A percentile compares a stretch with the other conserved stretches of the same genome.
Conservation (phyloP, 1,140 invertebrate species). For the Neomicropteryx cornuta region DNA sequence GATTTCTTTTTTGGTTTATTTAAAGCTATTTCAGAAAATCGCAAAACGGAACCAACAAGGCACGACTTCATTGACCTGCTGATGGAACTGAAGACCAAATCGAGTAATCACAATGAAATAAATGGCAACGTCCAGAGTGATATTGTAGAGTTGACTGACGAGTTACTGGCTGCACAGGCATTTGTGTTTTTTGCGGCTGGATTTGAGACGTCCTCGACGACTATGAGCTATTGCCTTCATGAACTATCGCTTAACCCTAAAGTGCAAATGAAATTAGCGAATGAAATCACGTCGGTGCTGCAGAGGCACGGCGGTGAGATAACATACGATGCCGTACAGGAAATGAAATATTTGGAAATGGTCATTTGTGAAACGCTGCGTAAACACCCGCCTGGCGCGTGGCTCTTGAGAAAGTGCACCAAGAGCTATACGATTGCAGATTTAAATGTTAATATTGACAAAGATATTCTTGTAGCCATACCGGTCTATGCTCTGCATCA, state of each 20-base stretch:
- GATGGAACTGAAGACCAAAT: conserved; percentile 32
- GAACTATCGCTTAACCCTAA: conserved; percentile 42
- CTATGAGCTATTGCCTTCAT: conserved; percentile 40
- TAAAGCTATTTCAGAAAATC: conserved; percentile 27
- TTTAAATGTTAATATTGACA: conserved; percentile 34
- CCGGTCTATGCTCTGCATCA: conserved; percentile 51
- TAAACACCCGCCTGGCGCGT: conserved; percentile 51
- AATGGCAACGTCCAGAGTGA: conserved; percentile 21
- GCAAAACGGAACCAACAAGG: conserved; percentile 21
- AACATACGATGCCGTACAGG: conserved; percentile 28
- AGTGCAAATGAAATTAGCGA: conserved; percentile 38
- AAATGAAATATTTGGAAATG: conserved; percentile 50
- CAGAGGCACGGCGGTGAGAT: conserved; percentile 20
- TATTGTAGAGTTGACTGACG: conserved; percentile 27
- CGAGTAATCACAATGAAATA: too few relatives aligned
- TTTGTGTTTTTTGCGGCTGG: conserved; percentile 46
- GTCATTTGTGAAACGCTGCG: conserved; percentile 51
- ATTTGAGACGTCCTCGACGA: conserved; percentile 45
- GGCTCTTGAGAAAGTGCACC: conserved; percentile 38
- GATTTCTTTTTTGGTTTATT: conserved; percentile 29
- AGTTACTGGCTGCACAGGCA: conserved; percentile 37
- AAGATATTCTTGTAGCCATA: conserved; percentile 42
- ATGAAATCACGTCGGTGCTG: conserved; percentile 36
- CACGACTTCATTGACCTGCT: conserved; percentile 32
- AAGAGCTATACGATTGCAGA: conserved; percentile 25